Percentiles rank a stretch among this genome's conserved stretches.
These are phyloP conservation scores for Meloidogyne chitwoodi DNA, from an alignment of 1,140 invertebrate species.

Conservation along the genomic window DNA sequence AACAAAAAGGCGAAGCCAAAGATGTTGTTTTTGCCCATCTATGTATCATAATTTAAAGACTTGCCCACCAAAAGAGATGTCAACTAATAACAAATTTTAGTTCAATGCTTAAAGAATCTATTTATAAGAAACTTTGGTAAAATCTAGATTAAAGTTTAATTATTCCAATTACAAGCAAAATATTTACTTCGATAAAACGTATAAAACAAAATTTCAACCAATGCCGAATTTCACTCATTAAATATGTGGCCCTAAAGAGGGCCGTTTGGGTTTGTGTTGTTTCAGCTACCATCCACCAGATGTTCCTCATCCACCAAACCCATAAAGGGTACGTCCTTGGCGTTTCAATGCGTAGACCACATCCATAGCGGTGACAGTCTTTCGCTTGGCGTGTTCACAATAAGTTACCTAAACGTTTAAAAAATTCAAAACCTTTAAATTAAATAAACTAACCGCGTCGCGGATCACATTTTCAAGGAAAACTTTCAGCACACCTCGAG, in stretches of 20 bases:
- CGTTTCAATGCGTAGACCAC: constrained; percentile 79
- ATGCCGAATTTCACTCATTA: background rate
- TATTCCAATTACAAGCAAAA: no score
- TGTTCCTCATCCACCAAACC: constrained; percentile 64
- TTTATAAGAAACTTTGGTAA: no score
- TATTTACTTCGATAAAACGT: no score
- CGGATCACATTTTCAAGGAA: constrained; percentile 18
- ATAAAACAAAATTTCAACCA: background rate
- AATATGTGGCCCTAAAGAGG: constrained; percentile 20
- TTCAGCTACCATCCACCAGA: background rate
- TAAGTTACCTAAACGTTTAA: constrained; percentile 68
- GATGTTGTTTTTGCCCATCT: no score
- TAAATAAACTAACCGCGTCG: background rate
- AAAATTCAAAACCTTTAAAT: background rate
- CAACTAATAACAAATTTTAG: no score
- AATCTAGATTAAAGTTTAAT: no score
- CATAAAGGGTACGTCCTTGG: constrained; percentile 71
- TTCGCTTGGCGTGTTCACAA: constrained; percentile 76
- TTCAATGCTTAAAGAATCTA: no score
- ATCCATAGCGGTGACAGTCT: constrained; percentile 80
- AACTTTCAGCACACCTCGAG: constrained; percentile 47
- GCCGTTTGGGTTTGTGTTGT: constrained; percentile 25
- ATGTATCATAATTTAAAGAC: no score
- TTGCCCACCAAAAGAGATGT: no score
- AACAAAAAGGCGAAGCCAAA: no score